Percentiles rank a stretch among this genome's conserved stretches.
phyloP scores from a whole-genome alignment of 2,797 vertebrate species.

The Onychomys arenicola region DNA sequence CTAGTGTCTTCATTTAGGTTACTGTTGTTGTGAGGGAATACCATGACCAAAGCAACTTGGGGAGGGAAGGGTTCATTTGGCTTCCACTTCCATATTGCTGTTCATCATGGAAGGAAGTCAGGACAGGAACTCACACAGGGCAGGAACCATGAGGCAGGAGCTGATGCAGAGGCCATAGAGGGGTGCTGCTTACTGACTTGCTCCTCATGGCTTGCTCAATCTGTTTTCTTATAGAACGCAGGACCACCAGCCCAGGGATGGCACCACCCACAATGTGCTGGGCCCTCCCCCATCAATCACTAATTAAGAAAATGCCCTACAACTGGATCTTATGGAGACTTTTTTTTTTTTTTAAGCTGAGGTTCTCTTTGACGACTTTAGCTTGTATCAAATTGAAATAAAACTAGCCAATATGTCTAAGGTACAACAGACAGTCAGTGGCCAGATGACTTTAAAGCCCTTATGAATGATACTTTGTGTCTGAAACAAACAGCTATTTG shows the following conservation, averaged over 20 bases:
- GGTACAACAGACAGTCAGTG: neutral
- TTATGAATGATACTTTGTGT: neutral
- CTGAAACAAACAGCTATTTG: neutral
- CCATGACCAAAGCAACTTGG: neutral
- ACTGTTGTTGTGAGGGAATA: neutral
- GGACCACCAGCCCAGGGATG: neutral
- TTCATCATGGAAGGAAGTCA: neutral
- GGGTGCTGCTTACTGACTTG: neutral
- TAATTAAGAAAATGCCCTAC: neutral
- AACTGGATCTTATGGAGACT: neutral
- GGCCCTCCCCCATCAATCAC: neutral
- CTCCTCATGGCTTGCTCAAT: neutral
- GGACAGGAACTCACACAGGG: neutral
- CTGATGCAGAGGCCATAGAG: neutral
- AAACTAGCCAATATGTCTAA: neutral
- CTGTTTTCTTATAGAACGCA: neutral
- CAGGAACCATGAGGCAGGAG: neutral
- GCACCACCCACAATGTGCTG: neutral
- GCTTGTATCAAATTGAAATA: neutral
- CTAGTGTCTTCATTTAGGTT: neutral
- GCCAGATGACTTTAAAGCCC: neutral
- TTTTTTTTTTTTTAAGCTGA: neutral
- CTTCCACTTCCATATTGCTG: no score
- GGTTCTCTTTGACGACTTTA: neutral
- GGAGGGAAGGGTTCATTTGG: neutral